Evolutionary conservation across 2,888 invertebrate species (phyloP).

Genomic region (Acrocyrtus sp.): DNA sequence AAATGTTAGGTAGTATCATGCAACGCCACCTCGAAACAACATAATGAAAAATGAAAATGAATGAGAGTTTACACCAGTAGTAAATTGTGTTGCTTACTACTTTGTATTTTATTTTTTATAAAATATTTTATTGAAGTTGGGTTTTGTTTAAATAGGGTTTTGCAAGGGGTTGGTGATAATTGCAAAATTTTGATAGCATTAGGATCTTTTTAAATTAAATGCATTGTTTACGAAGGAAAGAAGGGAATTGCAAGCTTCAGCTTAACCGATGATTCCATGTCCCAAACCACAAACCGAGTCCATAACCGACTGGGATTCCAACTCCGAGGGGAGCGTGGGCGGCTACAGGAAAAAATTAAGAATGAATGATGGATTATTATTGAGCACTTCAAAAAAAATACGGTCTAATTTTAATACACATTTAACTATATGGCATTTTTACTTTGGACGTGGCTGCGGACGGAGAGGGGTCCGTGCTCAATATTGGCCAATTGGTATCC

Average conservation of each 20-base stretch:
- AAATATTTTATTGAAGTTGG: too few species aligned
- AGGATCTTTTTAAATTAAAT: conserved; percentile 26
- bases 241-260: not conserved
- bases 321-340: conserved; percentile 32
- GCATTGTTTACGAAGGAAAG: conserved; percentile 21
- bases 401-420: not conserved
- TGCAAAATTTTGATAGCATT: conserved; percentile 2
- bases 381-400: too few species aligned
- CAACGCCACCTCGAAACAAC: too few species aligned
- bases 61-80: not conserved
- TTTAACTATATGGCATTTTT: too few species aligned
- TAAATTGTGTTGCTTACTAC: conserved; percentile 5
- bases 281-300: conserved; percentile 18
- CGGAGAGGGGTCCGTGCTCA: conserved; percentile 34
- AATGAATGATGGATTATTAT: not conserved
- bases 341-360: conserved; percentile 7
- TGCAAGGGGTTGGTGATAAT: conserved; percentile 7
- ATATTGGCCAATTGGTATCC: conserved; percentile 42
- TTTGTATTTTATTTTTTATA: conserved; percentile 10
- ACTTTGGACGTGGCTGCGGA: conserved; percentile 34
- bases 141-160: not conserved
- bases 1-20: too few species aligned
- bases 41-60: not conserved
- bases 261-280: conserved; percentile 25
- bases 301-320: conserved; percentile 23